Evolutionary conservation across 1,140 invertebrate genomes (phyloP), one percentile per base, ranked within the genome.

Genomic region (Listronotus bonariensis): DNA sequence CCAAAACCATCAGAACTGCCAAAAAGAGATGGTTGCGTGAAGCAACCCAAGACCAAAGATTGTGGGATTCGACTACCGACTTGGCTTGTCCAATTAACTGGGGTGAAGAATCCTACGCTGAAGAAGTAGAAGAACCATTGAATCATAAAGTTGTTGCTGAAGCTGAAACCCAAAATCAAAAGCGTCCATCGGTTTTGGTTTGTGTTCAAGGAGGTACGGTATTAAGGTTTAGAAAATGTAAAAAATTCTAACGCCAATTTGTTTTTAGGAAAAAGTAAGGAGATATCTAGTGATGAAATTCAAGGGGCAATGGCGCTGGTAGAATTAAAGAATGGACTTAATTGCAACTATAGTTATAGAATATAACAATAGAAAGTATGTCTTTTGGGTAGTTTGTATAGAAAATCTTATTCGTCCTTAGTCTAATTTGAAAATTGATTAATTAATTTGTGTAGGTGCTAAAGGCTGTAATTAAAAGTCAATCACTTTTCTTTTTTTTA

Each of bases 21-120:
- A 17, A 87, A 87, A 86, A 87, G 69, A 78, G 85, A n/a, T 87
- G 86, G 86, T 68, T 87, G 11, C 75, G 83, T 4, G 84, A 86
- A 74, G 85, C 84, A 0, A 79, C 82, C 17, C 71, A 83, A 20
- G 83, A 87, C 12, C 81, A 83, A 55, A 79, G 82, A 34, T 54
- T 82, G 18, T 75, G 75, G 70, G 60, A 82, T 75, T 12, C 81
- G 74, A 75, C 80, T 74, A 65, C 73, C 76, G 67, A 81, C 75
- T 60, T 84, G 73, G 82, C 82, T 74, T 68, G 66, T 63, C 72
- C 82, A 61, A 65, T 79, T 17, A 73, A 79, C 69, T 78, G 75
- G 76, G 60, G 63, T 7, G 77, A 75, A 61, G 69, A 72, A 11
- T 26, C 45, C 20, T 62, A 54, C 40, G 58, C 53, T 32, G 68